Conservation (phyloP, 1,140 invertebrate genomes). For the Drosophila busckii region DNA sequence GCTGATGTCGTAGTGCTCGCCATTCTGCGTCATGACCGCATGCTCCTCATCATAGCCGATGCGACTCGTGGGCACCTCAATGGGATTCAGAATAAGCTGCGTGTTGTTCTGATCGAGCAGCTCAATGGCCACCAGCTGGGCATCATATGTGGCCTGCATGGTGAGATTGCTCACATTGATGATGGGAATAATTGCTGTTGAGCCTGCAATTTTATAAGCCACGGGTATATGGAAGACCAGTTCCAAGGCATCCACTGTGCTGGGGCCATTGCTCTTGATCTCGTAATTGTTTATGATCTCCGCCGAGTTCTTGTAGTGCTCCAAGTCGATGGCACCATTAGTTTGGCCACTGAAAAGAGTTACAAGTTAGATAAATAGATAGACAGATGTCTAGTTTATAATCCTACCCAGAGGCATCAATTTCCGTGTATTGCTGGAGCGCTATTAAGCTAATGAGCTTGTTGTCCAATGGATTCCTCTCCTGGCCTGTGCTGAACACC, state of each 20-base stretch:
- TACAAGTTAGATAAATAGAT: not conserved
- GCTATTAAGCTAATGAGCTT: conserved; percentile 60
- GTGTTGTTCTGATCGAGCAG: conserved; percentile 63
- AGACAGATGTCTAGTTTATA: not conserved
- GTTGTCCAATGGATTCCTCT: conserved; percentile 69
- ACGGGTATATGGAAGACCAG: conserved; percentile 66
- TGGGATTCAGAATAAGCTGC: conserved; percentile 48
- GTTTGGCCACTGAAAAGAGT: conserved; percentile 46
- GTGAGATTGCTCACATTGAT: conserved; percentile 59
- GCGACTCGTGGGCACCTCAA: conserved; percentile 35
- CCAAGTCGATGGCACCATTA: conserved; percentile 56
- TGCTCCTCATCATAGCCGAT: conserved; percentile 13
- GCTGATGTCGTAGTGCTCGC: conserved; percentile 39
- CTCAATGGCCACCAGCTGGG: conserved; percentile 52
- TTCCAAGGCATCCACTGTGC: conserved; percentile 58
- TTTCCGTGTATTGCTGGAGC: conserved; percentile 77
- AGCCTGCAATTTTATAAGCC: conserved; percentile 55
- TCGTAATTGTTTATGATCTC: conserved; percentile 67
- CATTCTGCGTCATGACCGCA: conserved; percentile 40
- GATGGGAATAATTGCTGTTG: conserved; percentile 47
- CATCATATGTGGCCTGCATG: conserved; percentile 66
- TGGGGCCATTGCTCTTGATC: conserved; percentile 72
- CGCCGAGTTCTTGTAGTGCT: conserved; percentile 54
- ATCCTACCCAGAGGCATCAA: conserved; percentile 79
- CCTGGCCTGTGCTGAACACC: conserved; percentile 78